Percentiles rank a stretch among this genome's conserved stretches.
These are phyloP conservation scores for Tachystola acroxantha DNA, from an alignment of 2,888 invertebrate species.

Conservation along the genomic window DNA sequence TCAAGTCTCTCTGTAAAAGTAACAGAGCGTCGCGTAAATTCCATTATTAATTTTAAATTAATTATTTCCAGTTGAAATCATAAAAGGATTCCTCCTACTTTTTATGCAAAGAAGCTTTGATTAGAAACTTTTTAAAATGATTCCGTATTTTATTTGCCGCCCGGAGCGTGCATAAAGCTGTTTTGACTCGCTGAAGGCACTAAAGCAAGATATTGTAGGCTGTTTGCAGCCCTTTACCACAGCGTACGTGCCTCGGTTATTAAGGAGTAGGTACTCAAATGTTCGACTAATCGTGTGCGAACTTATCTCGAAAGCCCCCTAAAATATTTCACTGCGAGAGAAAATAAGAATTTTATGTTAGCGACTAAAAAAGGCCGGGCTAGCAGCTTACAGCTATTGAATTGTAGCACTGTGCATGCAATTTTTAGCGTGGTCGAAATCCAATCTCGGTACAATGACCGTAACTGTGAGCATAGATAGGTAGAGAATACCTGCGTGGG, in stretches of 20 bases:
- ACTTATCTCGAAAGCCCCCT: no score
- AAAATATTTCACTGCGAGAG: no score
- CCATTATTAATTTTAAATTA: background rate
- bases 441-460: conserved; percentile 7
- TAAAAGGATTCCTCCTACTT: background rate
- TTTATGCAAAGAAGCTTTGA: no score
- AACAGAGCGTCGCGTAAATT: background rate
- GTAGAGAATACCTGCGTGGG: background rate
- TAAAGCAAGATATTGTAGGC: no score
- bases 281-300: background rate
- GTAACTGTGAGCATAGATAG: conserved; percentile 3
- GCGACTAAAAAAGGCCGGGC: background rate
- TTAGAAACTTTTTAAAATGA: no score
- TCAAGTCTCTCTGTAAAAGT: background rate
- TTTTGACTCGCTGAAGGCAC: no score
- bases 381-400: background rate
- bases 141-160: no score
- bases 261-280: background rate
- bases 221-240: background rate
- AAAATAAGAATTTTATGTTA: background rate
- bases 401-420: conserved; percentile 1
- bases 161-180: no score
- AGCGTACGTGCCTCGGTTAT: background rate
- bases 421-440: conserved; percentile 8
- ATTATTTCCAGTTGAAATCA: background rate